Conservation (phyloP, 2,797 vertebrate genomes). For the Tachyglossus aculeatus region DNA sequence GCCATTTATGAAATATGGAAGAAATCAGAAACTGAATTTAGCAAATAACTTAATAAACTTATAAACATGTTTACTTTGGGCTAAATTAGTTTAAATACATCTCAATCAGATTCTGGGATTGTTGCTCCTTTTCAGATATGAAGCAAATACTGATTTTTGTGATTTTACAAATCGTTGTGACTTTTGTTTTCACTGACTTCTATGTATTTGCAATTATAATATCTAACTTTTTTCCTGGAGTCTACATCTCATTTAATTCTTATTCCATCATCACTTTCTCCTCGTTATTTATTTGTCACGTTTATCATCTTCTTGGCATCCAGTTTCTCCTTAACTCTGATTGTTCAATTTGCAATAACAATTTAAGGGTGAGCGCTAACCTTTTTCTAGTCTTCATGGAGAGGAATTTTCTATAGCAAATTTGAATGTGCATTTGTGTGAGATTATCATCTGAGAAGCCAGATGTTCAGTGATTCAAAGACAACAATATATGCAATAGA, state of each 20-base stretch:
- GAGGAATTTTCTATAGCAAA: neutral
- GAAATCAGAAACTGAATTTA: too few relatives aligned
- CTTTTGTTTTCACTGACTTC: neutral
- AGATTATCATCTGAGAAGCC: neutral
- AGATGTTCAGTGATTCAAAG: neutral
- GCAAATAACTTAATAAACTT: neutral
- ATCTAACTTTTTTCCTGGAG: neutral
- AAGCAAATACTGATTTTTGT: neutral
- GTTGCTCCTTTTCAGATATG: constrained; percentile 1
- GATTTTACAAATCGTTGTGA: neutral
- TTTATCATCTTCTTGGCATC: neutral
- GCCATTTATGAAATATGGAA: too few relatives aligned
- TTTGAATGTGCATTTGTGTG: neutral
- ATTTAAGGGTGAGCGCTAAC: neutral
- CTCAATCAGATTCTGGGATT: constrained; percentile 15
- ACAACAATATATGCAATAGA: neutral
- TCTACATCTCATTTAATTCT: neutral
- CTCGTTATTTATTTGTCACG: neutral
- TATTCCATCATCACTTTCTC: constrained; percentile 17
- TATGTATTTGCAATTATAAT: neutral
- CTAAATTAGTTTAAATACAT: constrained; percentile 37
- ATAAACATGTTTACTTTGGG: too few relatives aligned
- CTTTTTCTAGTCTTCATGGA: neutral
- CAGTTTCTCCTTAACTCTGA: constrained; percentile 14
- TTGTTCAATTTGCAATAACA: neutral